phyloP scores from a whole-genome alignment of 2,797 vertebrate genomes.

The Periparus ater region DNA sequence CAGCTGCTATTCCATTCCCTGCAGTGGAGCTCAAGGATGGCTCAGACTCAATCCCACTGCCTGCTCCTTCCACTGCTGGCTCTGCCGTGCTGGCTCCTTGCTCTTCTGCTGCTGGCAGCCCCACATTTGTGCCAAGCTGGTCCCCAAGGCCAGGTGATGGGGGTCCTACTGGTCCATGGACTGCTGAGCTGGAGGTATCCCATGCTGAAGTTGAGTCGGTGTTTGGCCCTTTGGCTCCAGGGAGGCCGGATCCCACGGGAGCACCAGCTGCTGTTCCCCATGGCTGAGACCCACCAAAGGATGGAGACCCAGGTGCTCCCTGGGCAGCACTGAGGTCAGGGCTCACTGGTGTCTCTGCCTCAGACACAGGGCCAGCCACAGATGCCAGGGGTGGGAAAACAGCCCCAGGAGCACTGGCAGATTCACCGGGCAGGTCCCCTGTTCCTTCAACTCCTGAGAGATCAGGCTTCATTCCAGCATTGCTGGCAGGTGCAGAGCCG shows the following conservation, averaged over 20 bases:
- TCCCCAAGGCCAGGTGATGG: neutral
- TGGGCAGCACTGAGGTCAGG: neutral
- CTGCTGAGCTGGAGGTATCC: neutral
- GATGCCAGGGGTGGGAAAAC: neutral
- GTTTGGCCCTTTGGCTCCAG: rapidly evolving
- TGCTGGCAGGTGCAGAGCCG: neutral
- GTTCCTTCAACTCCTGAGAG: rapidly evolving
- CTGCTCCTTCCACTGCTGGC: neutral
- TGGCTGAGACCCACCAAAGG: neutral
- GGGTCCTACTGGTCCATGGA: neutral
- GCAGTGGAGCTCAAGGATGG: neutral
- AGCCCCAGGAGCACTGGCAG: neutral
- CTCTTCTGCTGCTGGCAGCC: neutral
- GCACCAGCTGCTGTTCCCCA: neutral
- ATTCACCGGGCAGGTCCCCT: neutral
- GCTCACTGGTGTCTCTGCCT: neutral
- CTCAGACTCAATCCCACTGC: neutral
- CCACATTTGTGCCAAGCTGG: neutral
- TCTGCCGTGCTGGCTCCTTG: rapidly evolving
- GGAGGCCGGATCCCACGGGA: neutral
- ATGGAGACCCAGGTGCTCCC: neutral
- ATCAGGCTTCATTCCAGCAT: neutral
- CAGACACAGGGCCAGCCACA: rapidly evolving
- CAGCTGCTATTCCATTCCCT: neutral
- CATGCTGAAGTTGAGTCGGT: rapidly evolving